phyloP scores from a whole-genome alignment of 2,888 invertebrate genomes.

The Cerceris rybyensis region DNA sequence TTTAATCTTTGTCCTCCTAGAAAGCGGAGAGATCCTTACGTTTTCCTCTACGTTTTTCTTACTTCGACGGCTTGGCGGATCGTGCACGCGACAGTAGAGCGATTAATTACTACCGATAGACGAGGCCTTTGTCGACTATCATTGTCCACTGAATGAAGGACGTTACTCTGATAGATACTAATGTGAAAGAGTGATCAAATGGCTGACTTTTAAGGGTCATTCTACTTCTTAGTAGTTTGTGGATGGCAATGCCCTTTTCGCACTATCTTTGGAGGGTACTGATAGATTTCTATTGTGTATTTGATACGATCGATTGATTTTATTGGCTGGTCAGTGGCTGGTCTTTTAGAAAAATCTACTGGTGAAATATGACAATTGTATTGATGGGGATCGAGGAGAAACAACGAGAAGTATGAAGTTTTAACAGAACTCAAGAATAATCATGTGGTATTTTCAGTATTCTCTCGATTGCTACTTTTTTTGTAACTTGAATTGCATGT shows the following conservation, averaged over 20 bases:
- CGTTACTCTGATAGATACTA: not conserved
- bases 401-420: too few relatives aligned
- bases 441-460: too few relatives aligned
- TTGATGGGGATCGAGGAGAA: too few relatives aligned
- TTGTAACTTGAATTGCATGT: too few relatives aligned
- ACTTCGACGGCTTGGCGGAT: slow-evolving; percentile 6
- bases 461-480: too few relatives aligned
- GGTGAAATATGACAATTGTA: too few relatives aligned
- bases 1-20: slow-evolving; percentile 37
- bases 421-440: too few relatives aligned
- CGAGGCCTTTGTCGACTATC: not conserved
- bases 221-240: not conserved
- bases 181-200: not conserved
- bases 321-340: too few relatives aligned
- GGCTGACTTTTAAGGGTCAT: not conserved
- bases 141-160: slow-evolving; percentile 17
- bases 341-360: too few relatives aligned
- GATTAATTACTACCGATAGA: slow-evolving; percentile 52
- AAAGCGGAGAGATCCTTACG: slow-evolving; percentile 5
- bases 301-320: too few relatives aligned
- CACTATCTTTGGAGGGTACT: too few relatives aligned
- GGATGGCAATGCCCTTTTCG: not conserved
- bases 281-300: too few relatives aligned
- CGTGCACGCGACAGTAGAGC: slow-evolving; percentile 5
- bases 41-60: slow-evolving; percentile 4